These are phyloP conservation scores for Molossus molossus DNA, from an alignment of 2,797 vertebrate genomes.

Conservation along the genomic window DNA sequence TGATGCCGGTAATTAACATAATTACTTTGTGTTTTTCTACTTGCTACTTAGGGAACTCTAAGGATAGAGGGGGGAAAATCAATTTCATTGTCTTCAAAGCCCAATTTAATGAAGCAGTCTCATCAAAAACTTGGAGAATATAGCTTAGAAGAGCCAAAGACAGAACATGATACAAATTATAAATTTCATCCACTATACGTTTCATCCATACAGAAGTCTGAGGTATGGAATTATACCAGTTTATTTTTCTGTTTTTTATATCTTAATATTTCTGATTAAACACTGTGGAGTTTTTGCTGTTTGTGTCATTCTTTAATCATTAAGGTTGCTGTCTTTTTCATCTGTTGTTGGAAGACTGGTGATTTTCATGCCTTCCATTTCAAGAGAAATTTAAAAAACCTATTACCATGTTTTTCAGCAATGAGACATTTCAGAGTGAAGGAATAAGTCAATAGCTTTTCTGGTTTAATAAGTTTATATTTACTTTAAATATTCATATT, in stretches of 20 bases:
- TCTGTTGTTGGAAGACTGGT: slow-evolving; percentile 63
- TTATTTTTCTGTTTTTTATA: slow-evolving; percentile 63
- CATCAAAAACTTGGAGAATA: slow-evolving; percentile 52
- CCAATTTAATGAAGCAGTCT: slow-evolving; percentile 60
- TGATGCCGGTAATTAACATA: slow-evolving; percentile 44
- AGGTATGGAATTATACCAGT: slow-evolving; percentile 8
- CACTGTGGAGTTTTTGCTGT: not conserved
- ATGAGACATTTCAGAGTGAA: slow-evolving; percentile 32
- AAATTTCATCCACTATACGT: slow-evolving; percentile 26
- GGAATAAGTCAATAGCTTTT: slow-evolving; percentile 54
- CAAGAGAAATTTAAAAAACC: slow-evolving; percentile 68
- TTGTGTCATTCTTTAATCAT: slow-evolving; percentile 58
- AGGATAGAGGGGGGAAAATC: not conserved
- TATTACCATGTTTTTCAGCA: slow-evolving; percentile 57
- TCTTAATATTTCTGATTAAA: slow-evolving; percentile 65
- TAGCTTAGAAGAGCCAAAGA: slow-evolving; percentile 36
- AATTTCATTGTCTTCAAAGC: slow-evolving; percentile 52
- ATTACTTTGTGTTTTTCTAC: slow-evolving; percentile 55
- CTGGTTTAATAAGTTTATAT: slow-evolving; percentile 55
- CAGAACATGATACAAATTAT: slow-evolving; percentile 54
- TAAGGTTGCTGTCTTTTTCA: slow-evolving; percentile 55
- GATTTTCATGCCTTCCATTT: slow-evolving; percentile 58
- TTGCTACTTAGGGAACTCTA: slow-evolving; percentile 46
- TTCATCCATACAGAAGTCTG: slow-evolving; percentile 3
- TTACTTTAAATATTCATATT: slow-evolving; percentile 69